Evolutionary conservation across 2,888 invertebrate genomes (phyloP).

Genomic region (Leptogaster cylindrica): DNA sequence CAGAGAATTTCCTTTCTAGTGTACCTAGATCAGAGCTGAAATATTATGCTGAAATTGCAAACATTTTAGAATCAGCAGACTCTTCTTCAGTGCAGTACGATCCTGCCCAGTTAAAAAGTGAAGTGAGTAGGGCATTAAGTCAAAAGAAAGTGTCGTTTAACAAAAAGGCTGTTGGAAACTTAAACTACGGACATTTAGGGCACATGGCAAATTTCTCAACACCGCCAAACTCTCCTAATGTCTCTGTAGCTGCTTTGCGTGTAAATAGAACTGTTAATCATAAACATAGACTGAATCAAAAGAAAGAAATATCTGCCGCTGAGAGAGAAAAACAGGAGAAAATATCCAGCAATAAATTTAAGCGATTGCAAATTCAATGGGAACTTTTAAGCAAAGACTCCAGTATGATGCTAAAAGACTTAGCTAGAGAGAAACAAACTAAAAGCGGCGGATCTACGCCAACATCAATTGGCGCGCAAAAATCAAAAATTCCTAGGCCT

Average conservation of each 20-base stretch:
- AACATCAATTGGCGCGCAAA: constrained; percentile 57
- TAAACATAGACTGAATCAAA: constrained; percentile 12
- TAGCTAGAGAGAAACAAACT: constrained; percentile 58
- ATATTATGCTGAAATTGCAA: constrained; percentile 62
- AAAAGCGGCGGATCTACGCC: constrained; percentile 62
- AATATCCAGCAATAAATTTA: constrained; percentile 61
- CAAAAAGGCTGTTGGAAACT: constrained; percentile 48
- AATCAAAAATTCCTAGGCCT: constrained; percentile 61
- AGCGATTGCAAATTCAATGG: constrained; percentile 62
- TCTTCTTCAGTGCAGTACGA: constrained; percentile 57
- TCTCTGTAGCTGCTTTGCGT: constrained; percentile 64
- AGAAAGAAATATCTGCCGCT: constrained; percentile 47
- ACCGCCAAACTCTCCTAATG: constrained; percentile 78
- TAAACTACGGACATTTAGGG: constrained; percentile 46
- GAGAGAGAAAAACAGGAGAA: constrained; percentile 56
- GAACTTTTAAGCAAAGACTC: constrained; percentile 62
- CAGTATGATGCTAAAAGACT: constrained; percentile 58
- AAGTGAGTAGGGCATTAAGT: constrained; percentile 61
- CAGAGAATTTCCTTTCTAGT: constrained; percentile 60
- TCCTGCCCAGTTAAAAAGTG: constrained; percentile 61
- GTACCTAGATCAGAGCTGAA: constrained; percentile 61
- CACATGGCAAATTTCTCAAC: constrained; percentile 63
- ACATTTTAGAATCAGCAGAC: constrained; percentile 58
- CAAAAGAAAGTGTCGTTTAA: constrained; percentile 62
- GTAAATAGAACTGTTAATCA: constrained; percentile 47